These are phyloP conservation scores for Pseudochromis fuscus DNA, from an alignment of 2,797 vertebrate species.

Conservation along the genomic window DNA sequence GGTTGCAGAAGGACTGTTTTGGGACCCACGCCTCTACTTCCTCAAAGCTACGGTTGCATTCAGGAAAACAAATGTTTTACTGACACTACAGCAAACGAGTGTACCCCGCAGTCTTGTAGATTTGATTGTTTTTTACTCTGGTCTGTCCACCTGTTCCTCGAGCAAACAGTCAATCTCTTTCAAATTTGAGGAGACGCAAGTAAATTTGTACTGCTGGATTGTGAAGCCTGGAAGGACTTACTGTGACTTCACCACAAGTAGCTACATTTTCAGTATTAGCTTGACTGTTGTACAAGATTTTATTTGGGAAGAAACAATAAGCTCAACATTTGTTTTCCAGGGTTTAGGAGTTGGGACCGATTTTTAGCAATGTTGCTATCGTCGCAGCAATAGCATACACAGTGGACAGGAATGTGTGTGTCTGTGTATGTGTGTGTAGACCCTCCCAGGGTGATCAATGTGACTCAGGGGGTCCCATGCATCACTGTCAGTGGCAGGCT, in stretches of 20 bases:
- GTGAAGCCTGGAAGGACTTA: background rate
- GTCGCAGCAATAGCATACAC: conserved; percentile 9
- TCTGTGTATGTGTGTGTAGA: conserved; percentile 25
- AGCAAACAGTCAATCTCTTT: conserved; percentile 21
- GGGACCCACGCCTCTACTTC: conserved; percentile 23
- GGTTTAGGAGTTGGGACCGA: background rate
- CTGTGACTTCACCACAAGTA: background rate
- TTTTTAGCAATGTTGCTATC: conserved; percentile 8
- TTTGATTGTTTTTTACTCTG: conserved; percentile 10
- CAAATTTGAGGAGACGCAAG: conserved; percentile 8
- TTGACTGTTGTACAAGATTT: conserved; percentile 5
- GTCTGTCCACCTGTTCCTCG: conserved; percentile 14
- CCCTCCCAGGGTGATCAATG: conserved; percentile 76
- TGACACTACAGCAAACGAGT: conserved; percentile 26
- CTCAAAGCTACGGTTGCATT: conserved; percentile 33
- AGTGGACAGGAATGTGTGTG: conserved; percentile 40
- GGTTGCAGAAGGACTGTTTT: conserved; percentile 26
- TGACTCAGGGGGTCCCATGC: conserved; percentile 72
- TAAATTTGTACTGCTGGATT: conserved; percentile 2
- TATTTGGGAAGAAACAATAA: background rate
- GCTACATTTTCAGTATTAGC: background rate
- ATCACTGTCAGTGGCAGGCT: conserved; percentile 76
- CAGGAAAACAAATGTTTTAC: conserved; percentile 20
- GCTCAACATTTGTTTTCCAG: background rate
- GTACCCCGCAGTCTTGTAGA: background rate